phyloP scores from a whole-genome alignment of 2,888 invertebrate genomes.

The Hedya salicella region DNA sequence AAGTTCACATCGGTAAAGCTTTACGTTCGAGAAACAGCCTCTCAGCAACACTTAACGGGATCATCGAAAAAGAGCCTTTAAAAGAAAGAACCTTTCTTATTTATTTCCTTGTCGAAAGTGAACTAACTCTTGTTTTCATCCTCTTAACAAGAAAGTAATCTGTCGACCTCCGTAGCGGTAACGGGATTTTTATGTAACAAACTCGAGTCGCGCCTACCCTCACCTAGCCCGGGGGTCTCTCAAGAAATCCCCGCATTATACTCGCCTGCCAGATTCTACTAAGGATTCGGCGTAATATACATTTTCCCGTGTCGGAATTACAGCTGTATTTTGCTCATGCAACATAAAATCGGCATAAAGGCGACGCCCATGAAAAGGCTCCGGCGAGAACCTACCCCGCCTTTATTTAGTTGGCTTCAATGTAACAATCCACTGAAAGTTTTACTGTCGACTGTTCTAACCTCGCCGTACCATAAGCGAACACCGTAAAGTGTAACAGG shows the following conservation, averaged over 20 bases:
- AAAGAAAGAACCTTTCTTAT: constrained; percentile 65
- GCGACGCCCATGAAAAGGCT: constrained; percentile 73
- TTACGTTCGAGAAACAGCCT: constrained; percentile 25
- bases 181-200: constrained; percentile 84
- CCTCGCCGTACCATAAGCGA: constrained; percentile 68
- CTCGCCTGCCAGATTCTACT: constrained; percentile 73
- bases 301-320: constrained; percentile 81
- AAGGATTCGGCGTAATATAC: constrained; percentile 80
- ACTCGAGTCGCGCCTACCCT: constrained; percentile 82
- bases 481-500: constrained; percentile 62
- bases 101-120: constrained; percentile 77
- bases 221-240: constrained; percentile 80
- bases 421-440: constrained; percentile 79
- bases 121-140: constrained; percentile 82
- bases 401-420: constrained; percentile 77
- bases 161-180: constrained; percentile 82
- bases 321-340: constrained; percentile 78
- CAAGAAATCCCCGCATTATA: constrained; percentile 74
- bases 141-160: constrained; percentile 85
- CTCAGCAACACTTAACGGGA: constrained; percentile 47
- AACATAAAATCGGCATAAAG: constrained; percentile 82
- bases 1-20: constrained; percentile 22
- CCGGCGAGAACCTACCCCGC: constrained; percentile 66
- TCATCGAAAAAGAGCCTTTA: constrained; percentile 63
- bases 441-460: constrained; percentile 72